Base-by-base conservation (phyloP, 92 coral and sea anemone species). In the Montipora capitata region DNA sequence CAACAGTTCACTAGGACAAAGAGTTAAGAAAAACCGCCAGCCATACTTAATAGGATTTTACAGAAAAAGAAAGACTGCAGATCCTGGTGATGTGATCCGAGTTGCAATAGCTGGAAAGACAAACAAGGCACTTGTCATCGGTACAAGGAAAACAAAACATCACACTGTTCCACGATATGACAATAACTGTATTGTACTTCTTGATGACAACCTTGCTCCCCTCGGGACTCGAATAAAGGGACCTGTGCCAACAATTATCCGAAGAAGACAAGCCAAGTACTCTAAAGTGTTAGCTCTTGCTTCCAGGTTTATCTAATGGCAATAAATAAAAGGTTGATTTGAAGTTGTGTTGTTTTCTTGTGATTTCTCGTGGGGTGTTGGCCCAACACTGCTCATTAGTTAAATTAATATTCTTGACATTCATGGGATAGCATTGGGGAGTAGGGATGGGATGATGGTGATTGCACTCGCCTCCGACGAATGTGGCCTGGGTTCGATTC, bases 271-370 rank as follows among this genome's bases (percentile, higher is more conserved):
- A 80, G 98, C 95, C 81, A 98, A 98, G 71, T 98, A 96, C 66
- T 98, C 99, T 18, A 98, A 98, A 85, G 98, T 98, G 16, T 79
- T 98, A 75, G 99, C 99, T n/a, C 96, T 96, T 85, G 98, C 99
- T 43, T 94, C 99, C 17, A 94, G 98, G 76, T 98, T 92, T 85
- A 94, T 95, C 35, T 95, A 66, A 87, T 39, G 56, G 7, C 40
- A 1, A 11, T 40, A 15, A 20, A 58, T 40, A 38, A 57, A 58
- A 57, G 15, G 15, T 42, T 59, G 20, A 20, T 41, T 45, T 59
- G 61, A 14, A 70, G 9, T 13, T 12, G 16, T 56, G 7, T 18
- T n/a, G 5, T 70, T 40, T 4, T 67, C 10, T 66, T 67, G 27
- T 18, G 4, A 16, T 45, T n/a, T 40, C 10, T 48, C 7, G 52